These are phyloP conservation scores for Hydropsyche tenuis DNA, from an alignment of 1,140 invertebrate genomes.

Conservation along the genomic window DNA sequence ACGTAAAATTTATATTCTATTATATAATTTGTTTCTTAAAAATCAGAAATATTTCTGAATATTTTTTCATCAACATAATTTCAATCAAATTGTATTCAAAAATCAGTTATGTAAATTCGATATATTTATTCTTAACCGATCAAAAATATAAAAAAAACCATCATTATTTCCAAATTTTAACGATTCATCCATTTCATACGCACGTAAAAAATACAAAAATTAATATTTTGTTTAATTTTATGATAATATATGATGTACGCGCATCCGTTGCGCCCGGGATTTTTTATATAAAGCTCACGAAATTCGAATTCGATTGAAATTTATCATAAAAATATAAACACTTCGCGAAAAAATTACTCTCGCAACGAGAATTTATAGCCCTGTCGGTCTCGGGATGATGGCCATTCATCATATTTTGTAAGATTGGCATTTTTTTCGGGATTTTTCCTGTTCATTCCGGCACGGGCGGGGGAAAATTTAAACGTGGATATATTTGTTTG, in stretches of 20 bases:
- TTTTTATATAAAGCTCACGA: background rate
- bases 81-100: too few species aligned
- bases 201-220: too few species aligned
- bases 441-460: background rate
- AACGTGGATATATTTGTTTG: background rate
- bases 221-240: too few species aligned
- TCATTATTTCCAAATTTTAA: too few species aligned
- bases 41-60: too few species aligned
- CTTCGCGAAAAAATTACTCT: constrained; percentile 18
- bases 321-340: constrained; percentile 19
- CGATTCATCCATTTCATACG: too few species aligned
- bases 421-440: background rate
- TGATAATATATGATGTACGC: background rate
- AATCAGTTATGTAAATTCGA: too few species aligned
- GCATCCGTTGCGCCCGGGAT: background rate
- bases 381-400: constrained; percentile 13
- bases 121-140: too few species aligned
- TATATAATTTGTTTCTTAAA: too few species aligned
- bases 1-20: too few species aligned
- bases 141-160: too few species aligned
- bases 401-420: constrained; percentile 23
- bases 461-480: background rate
- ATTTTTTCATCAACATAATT: too few species aligned
- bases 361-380: constrained; percentile 17
- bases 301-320: constrained; percentile 20